Conservation (phyloP, 2,797 vertebrate species). For the Schizopygopsis pylzovi region DNA sequence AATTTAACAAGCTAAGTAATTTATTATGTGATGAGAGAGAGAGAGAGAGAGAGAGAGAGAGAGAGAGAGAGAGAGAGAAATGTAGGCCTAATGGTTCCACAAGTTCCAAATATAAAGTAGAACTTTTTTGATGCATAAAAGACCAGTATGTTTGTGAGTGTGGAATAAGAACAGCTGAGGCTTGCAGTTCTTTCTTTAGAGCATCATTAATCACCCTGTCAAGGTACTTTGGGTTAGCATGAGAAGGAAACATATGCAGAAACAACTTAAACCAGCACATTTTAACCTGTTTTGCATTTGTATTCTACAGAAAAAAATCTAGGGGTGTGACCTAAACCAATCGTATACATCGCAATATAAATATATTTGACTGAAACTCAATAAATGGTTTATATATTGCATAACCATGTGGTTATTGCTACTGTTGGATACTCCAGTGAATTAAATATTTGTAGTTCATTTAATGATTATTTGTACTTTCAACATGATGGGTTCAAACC, state of each 20-base stretch:
- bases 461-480: neutral
- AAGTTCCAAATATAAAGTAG: neutral
- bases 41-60: neutral
- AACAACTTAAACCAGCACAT: neutral
- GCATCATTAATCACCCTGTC: slow-evolving; percentile 54
- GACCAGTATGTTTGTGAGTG: slow-evolving; percentile 22
- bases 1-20: neutral
- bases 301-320: neutral
- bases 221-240: neutral
- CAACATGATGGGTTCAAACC: neutral
- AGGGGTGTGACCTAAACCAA: neutral
- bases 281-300: neutral
- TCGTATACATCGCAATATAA: neutral
- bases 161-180: slow-evolving; percentile 18
- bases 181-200: slow-evolving; percentile 38
- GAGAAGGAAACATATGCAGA: slow-evolving; percentile 7
- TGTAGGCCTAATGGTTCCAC: neutral
- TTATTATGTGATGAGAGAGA: neutral
- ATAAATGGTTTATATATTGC: neutral
- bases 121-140: slow-evolving; percentile 4
- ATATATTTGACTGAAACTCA: neutral
- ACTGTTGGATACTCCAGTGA: neutral
- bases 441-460: neutral
- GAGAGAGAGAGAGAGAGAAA: neutral
- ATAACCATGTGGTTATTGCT: neutral